Base-by-base conservation (phyloP, 2,888 invertebrate species). In the Zygaena filipendulae region DNA sequence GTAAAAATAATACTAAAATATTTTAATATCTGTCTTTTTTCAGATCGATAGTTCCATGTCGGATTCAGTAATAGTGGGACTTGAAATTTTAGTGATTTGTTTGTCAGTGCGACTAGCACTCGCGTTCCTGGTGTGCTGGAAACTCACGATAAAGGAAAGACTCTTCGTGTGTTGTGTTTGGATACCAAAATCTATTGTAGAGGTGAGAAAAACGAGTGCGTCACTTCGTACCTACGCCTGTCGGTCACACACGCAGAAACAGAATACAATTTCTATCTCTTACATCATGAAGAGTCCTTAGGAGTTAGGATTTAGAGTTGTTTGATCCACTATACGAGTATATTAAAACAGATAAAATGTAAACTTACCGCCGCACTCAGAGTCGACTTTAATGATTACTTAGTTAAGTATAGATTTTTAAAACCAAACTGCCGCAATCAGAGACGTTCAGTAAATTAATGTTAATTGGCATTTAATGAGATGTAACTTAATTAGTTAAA, bases 111-210 rank as follows among this genome's bases (percentile, higher is more conserved):
- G 75, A 22, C 44, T 74, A 16, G 33, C 42, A 2, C 50, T 58
- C 2, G 47, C 66, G 0, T 50, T 51, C 10, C 37, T 79, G 1
- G 57, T 68, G 21, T 69, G 80, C 38, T 56, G 62, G 44, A 70
- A 81, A 18, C 67, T 87, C 35, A 79, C 68, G 28, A 35, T 74
- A 8, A 84, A 75, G 36, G 87, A 89, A 51, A 79, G 77, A 33
- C 34, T 85, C 2, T 88, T 87, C 46, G 72, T 88, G 10, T 83
- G 87, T 31, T 64, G 87, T 35, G 81, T 86, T 2, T 88, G 88
- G 87, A 64, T 85, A 21, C 87, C 88, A 0, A 88, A 88, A 50
- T 86, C 87, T 19, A 87, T 88, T 30, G 88, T 88, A 1, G 87
- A 87, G 82, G 88, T 82, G 49, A n/a, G n/a, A n/a, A n/a, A n/a